phyloP scores from a whole-genome alignment of 2,797 vertebrate genomes.

The Alcedo quadribrachys region DNA sequence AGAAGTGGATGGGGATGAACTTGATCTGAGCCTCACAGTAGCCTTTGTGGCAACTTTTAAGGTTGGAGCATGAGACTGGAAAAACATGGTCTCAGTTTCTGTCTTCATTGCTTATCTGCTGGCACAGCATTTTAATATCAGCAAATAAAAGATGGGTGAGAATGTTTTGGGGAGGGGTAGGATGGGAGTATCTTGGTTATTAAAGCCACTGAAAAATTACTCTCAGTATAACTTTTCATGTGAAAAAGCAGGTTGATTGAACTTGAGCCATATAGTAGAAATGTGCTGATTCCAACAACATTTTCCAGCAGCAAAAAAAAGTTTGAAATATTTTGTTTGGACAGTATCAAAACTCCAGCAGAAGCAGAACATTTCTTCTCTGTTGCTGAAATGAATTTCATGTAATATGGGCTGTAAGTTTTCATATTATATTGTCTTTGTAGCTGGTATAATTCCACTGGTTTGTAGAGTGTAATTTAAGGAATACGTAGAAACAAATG shows the following conservation, averaged over 20 bases:
- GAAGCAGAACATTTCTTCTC: background rate
- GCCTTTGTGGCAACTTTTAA: background rate
- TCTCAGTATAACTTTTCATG: background rate
- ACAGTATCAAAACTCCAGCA: background rate
- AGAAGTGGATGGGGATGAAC: background rate
- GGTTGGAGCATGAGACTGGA: background rate
- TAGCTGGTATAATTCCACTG: background rate
- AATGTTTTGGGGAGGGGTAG: background rate
- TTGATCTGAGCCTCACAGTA: background rate
- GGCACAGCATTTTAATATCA: background rate
- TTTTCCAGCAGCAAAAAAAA: background rate
- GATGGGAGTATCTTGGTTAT: background rate
- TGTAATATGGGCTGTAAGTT: background rate
- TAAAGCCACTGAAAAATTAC: background rate
- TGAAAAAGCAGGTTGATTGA: constrained; percentile 2
- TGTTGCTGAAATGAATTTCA: background rate
- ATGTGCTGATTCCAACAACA: constrained; percentile 39
- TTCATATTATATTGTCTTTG: background rate
- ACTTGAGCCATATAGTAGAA: constrained; percentile 11
- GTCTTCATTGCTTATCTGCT: background rate
- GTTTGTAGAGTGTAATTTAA: background rate
- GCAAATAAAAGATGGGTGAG: background rate
- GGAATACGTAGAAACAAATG: background rate
- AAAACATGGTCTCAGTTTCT: background rate
- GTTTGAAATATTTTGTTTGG: constrained; percentile 41